A percentile compares a stretch with the other conserved stretches of the same genome.
Evolutionary conservation across 2,888 invertebrate species (phyloP).

Genomic region (Dendrolimus pini): DNA sequence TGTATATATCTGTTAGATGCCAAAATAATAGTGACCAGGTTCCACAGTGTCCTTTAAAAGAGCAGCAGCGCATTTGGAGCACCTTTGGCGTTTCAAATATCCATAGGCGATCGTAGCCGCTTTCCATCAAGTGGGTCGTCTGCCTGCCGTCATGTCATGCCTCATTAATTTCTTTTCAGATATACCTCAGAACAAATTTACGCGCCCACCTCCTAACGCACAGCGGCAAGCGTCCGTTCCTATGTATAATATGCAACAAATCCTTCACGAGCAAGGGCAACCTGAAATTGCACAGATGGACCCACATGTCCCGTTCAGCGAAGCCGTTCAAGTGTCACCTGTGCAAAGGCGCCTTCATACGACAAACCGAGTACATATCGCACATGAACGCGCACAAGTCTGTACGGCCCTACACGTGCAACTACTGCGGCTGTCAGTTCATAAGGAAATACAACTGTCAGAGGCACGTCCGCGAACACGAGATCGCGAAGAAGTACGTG

Average conservation of each 20-base stretch:
- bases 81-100: too few species aligned
- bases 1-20: too few species aligned
- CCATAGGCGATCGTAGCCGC: too few species aligned
- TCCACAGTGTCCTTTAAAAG: too few species aligned
- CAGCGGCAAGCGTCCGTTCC: conserved; percentile 84
- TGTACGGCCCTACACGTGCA: conserved; percentile 90
- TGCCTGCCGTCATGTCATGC: too few species aligned
- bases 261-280: conserved; percentile 94
- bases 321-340: conserved; percentile 91
- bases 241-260: conserved; percentile 90
- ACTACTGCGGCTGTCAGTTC: conserved; percentile 93
- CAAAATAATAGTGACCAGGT: too few species aligned
- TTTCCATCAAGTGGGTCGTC: too few species aligned
- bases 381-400: conserved; percentile 92
- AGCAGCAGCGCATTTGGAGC: too few species aligned
- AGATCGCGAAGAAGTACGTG: conserved; percentile 85
- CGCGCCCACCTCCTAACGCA: conserved; percentile 89
- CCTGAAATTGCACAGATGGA: conserved; percentile 92
- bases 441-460: conserved; percentile 92
- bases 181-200: conserved; percentile 87
- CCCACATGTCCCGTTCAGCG: conserved; percentile 87
- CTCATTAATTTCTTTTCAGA: conserved; percentile 41
- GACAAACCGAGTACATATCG: conserved; percentile 86
- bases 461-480: conserved; percentile 89
- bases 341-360: conserved; percentile 90